Percentiles rank a stretch among this genome's conserved stretches.
These are phyloP conservation scores for Piscicola geometra DNA, from an alignment of 2,888 invertebrate genomes.

Conservation along the genomic window DNA sequence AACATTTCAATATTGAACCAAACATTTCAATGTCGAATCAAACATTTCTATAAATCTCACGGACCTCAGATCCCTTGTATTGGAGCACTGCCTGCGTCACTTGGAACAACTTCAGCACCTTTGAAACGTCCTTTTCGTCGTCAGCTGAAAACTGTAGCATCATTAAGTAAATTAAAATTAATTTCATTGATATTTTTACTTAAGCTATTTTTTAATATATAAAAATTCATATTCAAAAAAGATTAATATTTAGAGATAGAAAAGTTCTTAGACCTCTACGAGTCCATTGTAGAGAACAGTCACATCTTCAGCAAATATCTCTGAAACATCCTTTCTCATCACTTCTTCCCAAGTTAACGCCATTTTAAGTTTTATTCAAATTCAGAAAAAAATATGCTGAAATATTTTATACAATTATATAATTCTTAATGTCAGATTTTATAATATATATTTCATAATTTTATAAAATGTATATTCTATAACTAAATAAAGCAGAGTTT, in stretches of 20 bases:
- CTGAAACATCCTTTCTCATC: slow-evolving; percentile 47
- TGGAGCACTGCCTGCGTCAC: slow-evolving; percentile 51
- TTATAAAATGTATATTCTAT: too few relatives aligned
- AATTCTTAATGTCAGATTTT: too few relatives aligned
- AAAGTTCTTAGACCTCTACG: slow-evolving; percentile 45
- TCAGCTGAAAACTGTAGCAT: slow-evolving; percentile 41
- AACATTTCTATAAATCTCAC: background rate
- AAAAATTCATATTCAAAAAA: background rate
- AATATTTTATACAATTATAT: too few relatives aligned
- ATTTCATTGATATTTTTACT: background rate
- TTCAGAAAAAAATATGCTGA: too few relatives aligned
- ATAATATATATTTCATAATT: too few relatives aligned
- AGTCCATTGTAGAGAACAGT: slow-evolving; percentile 51
- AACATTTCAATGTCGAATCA: background rate
- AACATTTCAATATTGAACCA: background rate
- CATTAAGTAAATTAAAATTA: slow-evolving; percentile 7
- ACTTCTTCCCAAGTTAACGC: slow-evolving; percentile 52
- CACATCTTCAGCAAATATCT: slow-evolving; percentile 48
- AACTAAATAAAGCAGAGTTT: too few relatives aligned
- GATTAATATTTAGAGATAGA: background rate
- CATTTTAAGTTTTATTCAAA: slow-evolving; percentile 45
- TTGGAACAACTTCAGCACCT: slow-evolving; percentile 50
- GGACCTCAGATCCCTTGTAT: slow-evolving; percentile 47
- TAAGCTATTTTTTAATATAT: background rate
- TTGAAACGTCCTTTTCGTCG: slow-evolving; percentile 47